Evolutionary conservation across 2,113 vertebrate genomes (phyloP).

Genomic region (Himantopus leucocephalus): DNA sequence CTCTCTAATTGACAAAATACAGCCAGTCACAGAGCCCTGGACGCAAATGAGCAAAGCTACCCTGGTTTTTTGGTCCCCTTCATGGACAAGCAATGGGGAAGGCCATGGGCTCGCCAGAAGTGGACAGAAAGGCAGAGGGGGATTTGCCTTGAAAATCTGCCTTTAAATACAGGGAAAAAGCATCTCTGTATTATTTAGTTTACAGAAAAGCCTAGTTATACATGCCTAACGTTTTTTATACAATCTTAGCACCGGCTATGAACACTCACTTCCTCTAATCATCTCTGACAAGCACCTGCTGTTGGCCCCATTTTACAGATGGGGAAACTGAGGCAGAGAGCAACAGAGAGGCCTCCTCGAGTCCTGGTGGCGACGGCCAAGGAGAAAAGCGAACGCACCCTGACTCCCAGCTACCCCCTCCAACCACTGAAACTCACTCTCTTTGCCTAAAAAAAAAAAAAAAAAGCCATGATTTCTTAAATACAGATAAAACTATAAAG

Average conservation of each 20-base stretch:
- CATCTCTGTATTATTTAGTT: neutral
- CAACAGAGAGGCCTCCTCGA: neutral
- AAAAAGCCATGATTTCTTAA: constrained; percentile 33
- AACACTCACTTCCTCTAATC: neutral
- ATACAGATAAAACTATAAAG: constrained; percentile 42
- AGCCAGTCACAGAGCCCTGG: neutral
- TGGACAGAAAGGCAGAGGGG: neutral
- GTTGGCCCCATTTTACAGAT: neutral
- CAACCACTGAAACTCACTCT: neutral
- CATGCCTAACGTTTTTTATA: rapidly evolving
- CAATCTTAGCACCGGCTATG: neutral
- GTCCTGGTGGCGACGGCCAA: rapidly evolving
- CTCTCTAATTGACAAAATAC: neutral
- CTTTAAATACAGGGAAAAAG: neutral
- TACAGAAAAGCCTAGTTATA: neutral
- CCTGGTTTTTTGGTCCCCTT: neutral
- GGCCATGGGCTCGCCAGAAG: neutral
- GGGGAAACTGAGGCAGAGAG: neutral
- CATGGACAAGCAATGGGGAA: neutral
- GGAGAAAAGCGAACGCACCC: neutral
- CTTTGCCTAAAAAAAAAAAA: neutral
- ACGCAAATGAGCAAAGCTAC: neutral
- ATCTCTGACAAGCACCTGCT: neutral
- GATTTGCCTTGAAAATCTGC: neutral
- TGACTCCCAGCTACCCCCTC: neutral